phyloP scores from a whole-genome alignment of 2,888 invertebrate genomes.

The Gnatocerus cornutus region DNA sequence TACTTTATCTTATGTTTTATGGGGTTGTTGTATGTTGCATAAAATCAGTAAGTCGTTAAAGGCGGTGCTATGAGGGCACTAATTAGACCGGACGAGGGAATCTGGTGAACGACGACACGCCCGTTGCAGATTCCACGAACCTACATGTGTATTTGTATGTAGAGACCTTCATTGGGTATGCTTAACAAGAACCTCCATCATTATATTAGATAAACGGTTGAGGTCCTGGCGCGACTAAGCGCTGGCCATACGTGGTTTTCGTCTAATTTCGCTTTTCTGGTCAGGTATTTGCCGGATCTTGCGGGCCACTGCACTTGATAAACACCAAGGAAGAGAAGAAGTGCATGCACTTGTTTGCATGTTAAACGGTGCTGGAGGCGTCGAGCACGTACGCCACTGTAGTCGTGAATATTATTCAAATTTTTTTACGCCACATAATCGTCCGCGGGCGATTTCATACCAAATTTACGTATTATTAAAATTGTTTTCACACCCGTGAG shows the following conservation, averaged over 20 bases:
- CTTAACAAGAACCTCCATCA: conserved; percentile 53
- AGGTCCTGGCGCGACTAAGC: conserved; percentile 25
- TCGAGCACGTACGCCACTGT: conserved; percentile 23
- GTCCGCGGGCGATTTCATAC: no score
- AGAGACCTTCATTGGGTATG: conserved; percentile 54
- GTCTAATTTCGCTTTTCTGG: conserved; percentile 43
- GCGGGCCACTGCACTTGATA: conserved; percentile 44
- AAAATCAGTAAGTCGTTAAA: conserved; percentile 52
- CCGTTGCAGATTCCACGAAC: conserved; percentile 51
- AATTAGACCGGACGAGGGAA: conserved; percentile 51
- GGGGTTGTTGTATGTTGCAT: conserved; percentile 52
- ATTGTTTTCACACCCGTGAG: no score
- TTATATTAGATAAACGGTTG: conserved; percentile 54
- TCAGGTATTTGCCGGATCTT: conserved; percentile 45
- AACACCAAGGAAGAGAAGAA: conserved; percentile 39
- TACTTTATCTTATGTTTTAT: conserved; percentile 53
- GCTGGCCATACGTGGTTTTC: conserved; percentile 33
- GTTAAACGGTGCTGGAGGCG: conserved; percentile 33
- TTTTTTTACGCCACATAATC: no score
- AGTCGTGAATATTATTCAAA: no score
- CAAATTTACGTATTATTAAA: no score
- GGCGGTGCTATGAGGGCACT: conserved; percentile 50
- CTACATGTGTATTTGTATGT: conserved; percentile 55
- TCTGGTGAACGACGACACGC: conserved; percentile 50
- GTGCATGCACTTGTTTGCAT: conserved; percentile 46